These are phyloP conservation scores for Balearica regulorum DNA, from an alignment of 2,797 vertebrate species.

Conservation along the genomic window DNA sequence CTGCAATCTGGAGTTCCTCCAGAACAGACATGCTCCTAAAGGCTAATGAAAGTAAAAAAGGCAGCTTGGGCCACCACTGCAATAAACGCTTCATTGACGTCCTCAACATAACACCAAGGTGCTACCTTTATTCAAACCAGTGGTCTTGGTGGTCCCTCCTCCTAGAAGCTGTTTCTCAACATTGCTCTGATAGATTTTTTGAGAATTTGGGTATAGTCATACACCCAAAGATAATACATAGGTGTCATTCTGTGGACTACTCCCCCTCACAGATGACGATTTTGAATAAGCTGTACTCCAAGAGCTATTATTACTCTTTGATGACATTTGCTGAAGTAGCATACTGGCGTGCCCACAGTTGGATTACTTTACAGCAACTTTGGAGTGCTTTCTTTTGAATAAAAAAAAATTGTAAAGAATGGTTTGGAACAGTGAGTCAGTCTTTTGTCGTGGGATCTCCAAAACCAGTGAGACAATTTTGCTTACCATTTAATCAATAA, in stretches of 20 bases:
- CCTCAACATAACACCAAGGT: not conserved
- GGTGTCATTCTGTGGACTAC: not conserved
- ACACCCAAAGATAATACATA: not conserved
- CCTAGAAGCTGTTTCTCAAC: not conserved
- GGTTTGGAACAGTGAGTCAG: not conserved
- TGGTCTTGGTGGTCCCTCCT: not conserved
- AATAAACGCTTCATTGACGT: not conserved
- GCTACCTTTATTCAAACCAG: not conserved
- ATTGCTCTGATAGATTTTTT: not conserved
- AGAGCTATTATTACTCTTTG: not conserved
- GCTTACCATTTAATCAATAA: not conserved
- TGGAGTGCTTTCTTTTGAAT: not conserved
- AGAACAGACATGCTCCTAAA: not conserved
- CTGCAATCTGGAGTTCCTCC: not conserved
- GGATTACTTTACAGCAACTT: not conserved
- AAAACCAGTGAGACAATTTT: not conserved
- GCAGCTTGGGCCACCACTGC: not conserved
- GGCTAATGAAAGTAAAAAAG: not conserved
- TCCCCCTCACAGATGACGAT: not conserved
- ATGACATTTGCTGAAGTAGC: not conserved
- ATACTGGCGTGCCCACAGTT: not conserved
- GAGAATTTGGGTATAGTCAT: not conserved
- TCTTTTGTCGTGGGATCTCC: not conserved
- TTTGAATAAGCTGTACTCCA: not conserved
- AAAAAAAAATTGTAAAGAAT: not conserved